Evolutionary conservation across 2,888 invertebrate species (phyloP).

Genomic region (Miltochrista miniata): DNA sequence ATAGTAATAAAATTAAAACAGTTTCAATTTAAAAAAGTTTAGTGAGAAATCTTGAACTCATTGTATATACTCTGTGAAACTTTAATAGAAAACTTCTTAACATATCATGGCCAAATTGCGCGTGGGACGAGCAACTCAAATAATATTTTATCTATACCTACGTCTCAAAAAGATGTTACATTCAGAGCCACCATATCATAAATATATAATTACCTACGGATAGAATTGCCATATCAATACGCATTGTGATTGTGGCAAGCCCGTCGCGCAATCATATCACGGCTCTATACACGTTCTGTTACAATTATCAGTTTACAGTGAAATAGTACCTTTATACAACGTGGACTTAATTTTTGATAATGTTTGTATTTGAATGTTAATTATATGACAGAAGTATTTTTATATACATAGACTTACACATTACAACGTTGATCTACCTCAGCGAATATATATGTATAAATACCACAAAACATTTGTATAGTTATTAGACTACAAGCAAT

Average conservation of each 20-base stretch:
- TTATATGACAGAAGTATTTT: conserved; percentile 83
- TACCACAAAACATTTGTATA: conserved; percentile 34
- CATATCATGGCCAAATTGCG: conserved; percentile 55
- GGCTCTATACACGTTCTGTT: conserved; percentile 44
- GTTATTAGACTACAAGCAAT: conserved; percentile 35
- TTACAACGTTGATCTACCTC: conserved; percentile 77
- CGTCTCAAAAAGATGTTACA: conserved; percentile 3
- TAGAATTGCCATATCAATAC: neutral
- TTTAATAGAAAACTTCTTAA: conserved; percentile 40
- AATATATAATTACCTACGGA: neutral
- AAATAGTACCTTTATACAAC: conserved; percentile 73
- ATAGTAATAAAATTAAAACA: conserved; percentile 72
- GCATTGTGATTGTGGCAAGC: conserved; percentile 21
- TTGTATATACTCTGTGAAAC: conserved; percentile 64
- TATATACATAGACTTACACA: conserved; percentile 76
- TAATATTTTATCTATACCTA: conserved; percentile 29
- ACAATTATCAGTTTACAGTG: conserved; percentile 49
- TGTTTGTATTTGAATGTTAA: conserved; percentile 81
- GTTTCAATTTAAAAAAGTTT: conserved; percentile 55
- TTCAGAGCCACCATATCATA: no score
- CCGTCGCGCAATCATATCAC: conserved; percentile 50
- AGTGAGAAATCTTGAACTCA: conserved; percentile 52
- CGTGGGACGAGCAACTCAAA: conserved; percentile 33
- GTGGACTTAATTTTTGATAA: conserved; percentile 77
- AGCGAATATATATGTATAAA: conserved; percentile 51